These are phyloP conservation scores for Bombus vancouverensis DNA, from an alignment of 1,140 invertebrate genomes.

Conservation along the genomic window DNA sequence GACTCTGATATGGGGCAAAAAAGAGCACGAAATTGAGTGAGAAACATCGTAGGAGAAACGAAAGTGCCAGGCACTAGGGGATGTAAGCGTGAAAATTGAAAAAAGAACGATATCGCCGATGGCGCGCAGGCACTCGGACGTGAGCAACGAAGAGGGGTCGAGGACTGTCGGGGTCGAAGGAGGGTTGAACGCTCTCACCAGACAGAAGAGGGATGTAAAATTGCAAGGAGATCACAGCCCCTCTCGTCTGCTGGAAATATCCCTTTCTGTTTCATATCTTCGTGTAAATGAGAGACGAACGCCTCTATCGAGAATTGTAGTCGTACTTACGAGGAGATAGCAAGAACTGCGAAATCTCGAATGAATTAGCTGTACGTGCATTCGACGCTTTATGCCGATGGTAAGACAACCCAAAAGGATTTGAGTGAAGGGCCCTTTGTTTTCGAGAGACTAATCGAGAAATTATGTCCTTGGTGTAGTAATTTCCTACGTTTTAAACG, in stretches of 20 bases:
- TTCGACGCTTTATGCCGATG: no score
- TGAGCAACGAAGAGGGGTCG: conserved; percentile 17
- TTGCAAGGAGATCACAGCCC: conserved; percentile 13
- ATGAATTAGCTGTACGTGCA: no score
- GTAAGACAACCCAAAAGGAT: no score
- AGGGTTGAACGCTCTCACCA: conserved; percentile 34
- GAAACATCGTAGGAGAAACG: background rate
- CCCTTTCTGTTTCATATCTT: background rate
- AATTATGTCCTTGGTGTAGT: no score
- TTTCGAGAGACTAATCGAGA: no score
- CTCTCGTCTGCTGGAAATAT: background rate
- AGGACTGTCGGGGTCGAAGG: background rate
- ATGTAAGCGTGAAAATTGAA: conserved; percentile 40
- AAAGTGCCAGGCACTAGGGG: background rate
- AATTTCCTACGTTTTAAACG: no score
- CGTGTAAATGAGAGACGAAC: background rate
- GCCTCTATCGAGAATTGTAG: background rate
- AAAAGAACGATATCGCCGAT: conserved; percentile 32
- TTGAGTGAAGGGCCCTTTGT: no score
- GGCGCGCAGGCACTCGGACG: conserved; percentile 28
- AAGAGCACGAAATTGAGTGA: background rate
- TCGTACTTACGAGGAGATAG: background rate
- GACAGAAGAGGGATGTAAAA: conserved; percentile 21
- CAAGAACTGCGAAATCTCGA: background rate
- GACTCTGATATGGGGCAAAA: background rate